Evolutionary conservation across 1,140 invertebrate genomes (phyloP).

Genomic region (Hylaeus anthracinus): DNA sequence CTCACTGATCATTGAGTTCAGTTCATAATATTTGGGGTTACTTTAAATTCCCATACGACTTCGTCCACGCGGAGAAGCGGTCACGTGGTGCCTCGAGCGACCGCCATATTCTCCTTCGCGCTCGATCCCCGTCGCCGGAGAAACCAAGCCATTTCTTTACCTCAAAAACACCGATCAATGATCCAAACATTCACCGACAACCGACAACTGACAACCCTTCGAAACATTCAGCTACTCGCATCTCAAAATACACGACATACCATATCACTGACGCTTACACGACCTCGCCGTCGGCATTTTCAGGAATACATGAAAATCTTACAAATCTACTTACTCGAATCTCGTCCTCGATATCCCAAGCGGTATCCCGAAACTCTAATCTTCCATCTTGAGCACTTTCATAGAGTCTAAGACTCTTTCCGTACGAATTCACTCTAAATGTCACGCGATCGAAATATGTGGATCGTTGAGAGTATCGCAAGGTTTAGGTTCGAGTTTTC

Average conservation of each 20-base stretch:
- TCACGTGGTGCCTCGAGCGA: constrained; percentile 20
- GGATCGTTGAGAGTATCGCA: too few relatives aligned
- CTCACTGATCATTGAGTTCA: too few relatives aligned
- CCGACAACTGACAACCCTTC: too few relatives aligned
- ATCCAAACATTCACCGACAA: background rate
- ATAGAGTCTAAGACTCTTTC: too few relatives aligned
- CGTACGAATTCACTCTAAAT: too few relatives aligned
- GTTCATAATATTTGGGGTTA: background rate
- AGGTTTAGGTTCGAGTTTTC: too few relatives aligned
- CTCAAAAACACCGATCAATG: too few relatives aligned
- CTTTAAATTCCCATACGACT: background rate
- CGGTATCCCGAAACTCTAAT: too few relatives aligned
- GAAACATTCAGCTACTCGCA: background rate
- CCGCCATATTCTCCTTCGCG: constrained; percentile 32
- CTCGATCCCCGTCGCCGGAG: background rate
- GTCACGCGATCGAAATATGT: too few relatives aligned
- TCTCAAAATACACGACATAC: too few relatives aligned
- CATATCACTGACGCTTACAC: background rate
- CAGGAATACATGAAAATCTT: background rate
- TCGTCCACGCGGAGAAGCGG: background rate
- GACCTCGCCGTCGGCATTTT: background rate
- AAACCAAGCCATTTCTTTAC: background rate
- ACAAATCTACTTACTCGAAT: background rate
- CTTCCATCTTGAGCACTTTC: too few relatives aligned
- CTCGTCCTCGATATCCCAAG: background rate